Conservation (phyloP, 2,113 vertebrate genomes). For the Aldabrachelys gigantea region DNA sequence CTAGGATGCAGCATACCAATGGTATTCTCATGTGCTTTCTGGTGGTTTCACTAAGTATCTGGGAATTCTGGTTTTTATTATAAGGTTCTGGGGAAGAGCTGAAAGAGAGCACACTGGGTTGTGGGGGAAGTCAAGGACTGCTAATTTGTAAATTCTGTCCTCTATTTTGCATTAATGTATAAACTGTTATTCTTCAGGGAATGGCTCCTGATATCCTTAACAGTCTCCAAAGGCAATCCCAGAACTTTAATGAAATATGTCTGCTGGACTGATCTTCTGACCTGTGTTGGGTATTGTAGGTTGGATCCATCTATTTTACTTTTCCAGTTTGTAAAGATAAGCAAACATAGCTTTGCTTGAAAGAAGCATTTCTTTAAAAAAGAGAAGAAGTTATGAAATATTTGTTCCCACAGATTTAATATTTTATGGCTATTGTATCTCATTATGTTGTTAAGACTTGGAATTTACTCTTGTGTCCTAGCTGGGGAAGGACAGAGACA, state of each 20-base stretch:
- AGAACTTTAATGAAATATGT: not conserved
- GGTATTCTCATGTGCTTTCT: not conserved
- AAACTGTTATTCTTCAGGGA: not conserved
- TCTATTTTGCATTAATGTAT: conserved; percentile 16
- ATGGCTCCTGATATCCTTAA: not conserved
- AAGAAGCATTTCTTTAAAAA: not conserved
- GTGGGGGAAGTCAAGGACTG: not conserved
- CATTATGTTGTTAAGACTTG: not conserved
- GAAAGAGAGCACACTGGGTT: accelerated
- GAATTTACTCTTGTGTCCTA: not conserved
- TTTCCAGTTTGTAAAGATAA: conserved; percentile 73
- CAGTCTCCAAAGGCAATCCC: not conserved
- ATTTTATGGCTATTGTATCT: not conserved
- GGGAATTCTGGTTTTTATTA: not conserved
- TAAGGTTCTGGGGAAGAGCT: not conserved
- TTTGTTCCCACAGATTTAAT: not conserved
- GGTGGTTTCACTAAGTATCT: not conserved
- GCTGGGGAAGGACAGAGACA: not conserved
- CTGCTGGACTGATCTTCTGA: conserved; percentile 14
- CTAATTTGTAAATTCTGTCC: not conserved
- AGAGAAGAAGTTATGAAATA: not conserved
- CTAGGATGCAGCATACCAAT: not conserved
- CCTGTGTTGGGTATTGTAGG: conserved; percentile 13
- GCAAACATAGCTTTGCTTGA: conserved; percentile 55
- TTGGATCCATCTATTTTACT: conserved; percentile 57